Evolutionary conservation across 37 sponge, comb jelly and placozoan genomes (phyloP).

Genomic region (Hexactinellida sp.): DNA sequence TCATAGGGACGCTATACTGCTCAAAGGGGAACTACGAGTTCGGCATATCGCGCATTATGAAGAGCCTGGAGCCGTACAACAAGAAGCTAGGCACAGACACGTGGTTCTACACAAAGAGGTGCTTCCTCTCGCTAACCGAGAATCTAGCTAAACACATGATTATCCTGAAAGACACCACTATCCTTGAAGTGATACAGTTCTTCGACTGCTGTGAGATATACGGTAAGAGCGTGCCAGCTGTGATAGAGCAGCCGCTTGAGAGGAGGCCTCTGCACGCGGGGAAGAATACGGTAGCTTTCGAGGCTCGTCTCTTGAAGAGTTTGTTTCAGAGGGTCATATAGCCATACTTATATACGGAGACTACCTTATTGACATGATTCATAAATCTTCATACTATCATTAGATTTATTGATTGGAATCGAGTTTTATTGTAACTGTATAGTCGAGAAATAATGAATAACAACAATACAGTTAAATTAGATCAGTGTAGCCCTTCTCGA

Average conservation of each 20-base stretch:
- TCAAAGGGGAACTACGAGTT: conserved; percentile 99
- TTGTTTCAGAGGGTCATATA: conserved; percentile 54
- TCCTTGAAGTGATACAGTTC: conserved; percentile 74
- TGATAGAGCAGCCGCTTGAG: conserved; percentile 69
- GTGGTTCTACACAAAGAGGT: conserved; percentile 94
- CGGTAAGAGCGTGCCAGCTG: conserved; percentile 44
- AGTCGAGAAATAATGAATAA: background rate
- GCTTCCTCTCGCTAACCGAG: conserved; percentile 84
- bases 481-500: background rate
- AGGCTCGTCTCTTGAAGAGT: conserved; percentile 80
- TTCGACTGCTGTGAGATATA: conserved; percentile 84
- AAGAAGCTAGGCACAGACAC: conserved; percentile 98
- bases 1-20: conserved; percentile 93
- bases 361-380: background rate
- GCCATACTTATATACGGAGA: background rate
- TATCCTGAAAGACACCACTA: conserved; percentile 71
- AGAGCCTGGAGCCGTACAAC: conserved; percentile 91
- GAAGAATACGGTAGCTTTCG: conserved; percentile 84
- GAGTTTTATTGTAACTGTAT: too few species aligned
- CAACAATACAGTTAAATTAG: background rate
- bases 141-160: conserved; percentile 98
- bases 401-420: too few species aligned
- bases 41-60: conserved; percentile 83
- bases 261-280: conserved; percentile 52
- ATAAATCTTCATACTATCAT: too few species aligned